Evolutionary conservation across 1,140 invertebrate species (phyloP).

Genomic region (Anoplophora glabripennis): DNA sequence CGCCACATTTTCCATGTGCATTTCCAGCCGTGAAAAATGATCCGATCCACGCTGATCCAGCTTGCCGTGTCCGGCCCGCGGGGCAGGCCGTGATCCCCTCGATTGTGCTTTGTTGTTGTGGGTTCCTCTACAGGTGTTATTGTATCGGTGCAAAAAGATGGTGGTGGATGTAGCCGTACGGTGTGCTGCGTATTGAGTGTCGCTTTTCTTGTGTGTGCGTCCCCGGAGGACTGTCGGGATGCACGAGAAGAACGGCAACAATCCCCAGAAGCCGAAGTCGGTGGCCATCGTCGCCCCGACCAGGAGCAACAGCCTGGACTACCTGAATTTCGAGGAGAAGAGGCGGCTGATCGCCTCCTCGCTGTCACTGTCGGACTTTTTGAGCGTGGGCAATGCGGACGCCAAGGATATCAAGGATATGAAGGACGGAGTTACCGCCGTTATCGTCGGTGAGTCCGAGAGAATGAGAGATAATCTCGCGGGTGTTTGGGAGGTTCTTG

Average conservation of each 20-base stretch:
- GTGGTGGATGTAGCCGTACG: no score
- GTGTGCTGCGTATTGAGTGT: no score
- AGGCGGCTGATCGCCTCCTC: slow-evolving; percentile 83
- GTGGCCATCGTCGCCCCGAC: slow-evolving; percentile 66
- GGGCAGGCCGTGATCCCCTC: no score
- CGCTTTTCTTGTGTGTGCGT: slow-evolving; percentile 29
- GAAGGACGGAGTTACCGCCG: slow-evolving; percentile 51
- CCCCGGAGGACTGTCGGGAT: slow-evolving; percentile 27
- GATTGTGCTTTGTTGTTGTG: no score
- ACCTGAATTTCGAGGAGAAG: slow-evolving; percentile 88
- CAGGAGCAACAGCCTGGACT: slow-evolving; percentile 81
- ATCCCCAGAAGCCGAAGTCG: slow-evolving; percentile 54
- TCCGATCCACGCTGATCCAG: no score
- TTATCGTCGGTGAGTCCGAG: slow-evolving; percentile 49
- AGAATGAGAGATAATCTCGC: no score
- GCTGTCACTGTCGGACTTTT: slow-evolving; percentile 78
- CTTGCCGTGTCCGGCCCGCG: no score
- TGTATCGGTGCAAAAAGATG: no score
- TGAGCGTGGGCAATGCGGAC: slow-evolving; percentile 69
- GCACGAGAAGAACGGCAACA: slow-evolving; percentile 45
- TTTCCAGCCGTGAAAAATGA: no score
- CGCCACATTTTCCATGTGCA: no score
- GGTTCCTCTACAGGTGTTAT: no score
- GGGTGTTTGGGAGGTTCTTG: no score
- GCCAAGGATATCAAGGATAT: slow-evolving; percentile 49